phyloP scores from a whole-genome alignment of 2,113 vertebrate genomes.

The Lathamus discolor region DNA sequence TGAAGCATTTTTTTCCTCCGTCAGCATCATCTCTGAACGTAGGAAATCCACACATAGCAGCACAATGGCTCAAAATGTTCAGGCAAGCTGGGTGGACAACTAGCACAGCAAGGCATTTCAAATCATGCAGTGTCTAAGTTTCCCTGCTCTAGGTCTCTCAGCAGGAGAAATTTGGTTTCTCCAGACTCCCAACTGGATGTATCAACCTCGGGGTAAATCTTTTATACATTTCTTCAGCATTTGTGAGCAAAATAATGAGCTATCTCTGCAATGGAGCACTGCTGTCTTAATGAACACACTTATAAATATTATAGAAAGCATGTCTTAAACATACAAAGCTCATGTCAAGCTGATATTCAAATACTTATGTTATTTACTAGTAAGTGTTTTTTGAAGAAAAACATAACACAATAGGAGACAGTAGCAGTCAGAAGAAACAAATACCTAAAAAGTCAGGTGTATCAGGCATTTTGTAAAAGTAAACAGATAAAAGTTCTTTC shows the following conservation, averaged over 20 bases:
- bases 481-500: neutral
- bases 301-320: slow-evolving; percentile 32
- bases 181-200: neutral
- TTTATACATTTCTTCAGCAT: slow-evolving; percentile 7
- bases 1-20: neutral
- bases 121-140: neutral
- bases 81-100: neutral
- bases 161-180: slow-evolving; percentile 35
- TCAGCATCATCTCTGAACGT: neutral
- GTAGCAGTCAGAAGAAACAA: neutral
- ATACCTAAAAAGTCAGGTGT: neutral
- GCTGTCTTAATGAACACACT: slow-evolving; percentile 18
- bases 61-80: neutral
- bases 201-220: slow-evolving; percentile 22
- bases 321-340: slow-evolving; percentile 8
- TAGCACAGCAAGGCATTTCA: neutral
- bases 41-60: neutral
- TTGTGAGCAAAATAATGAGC: neutral
- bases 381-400: neutral
- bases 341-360: neutral
- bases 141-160: neutral
- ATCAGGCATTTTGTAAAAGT: neutral
- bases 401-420: neutral
- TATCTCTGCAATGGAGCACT: neutral
- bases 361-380: neutral